These are phyloP conservation scores for Calvadosia cruxmelitensis DNA, from an alignment of 30 jellyfish, hydroid and myxozoan genomes.

Conservation along the genomic window DNA sequence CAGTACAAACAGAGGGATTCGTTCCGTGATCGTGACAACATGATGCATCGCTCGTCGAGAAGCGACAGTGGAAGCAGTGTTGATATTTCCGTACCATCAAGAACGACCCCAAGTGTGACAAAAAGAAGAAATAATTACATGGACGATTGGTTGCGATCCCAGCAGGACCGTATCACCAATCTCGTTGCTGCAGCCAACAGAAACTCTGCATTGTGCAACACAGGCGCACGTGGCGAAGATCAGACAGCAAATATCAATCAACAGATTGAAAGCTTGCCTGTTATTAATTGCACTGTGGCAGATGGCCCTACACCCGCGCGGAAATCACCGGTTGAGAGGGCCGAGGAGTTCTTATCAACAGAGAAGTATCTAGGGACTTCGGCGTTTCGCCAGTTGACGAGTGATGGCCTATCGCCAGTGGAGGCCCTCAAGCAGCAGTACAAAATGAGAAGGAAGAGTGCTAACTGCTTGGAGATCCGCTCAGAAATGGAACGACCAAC, in stretches of 20 bases:
- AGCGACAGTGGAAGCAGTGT: not conserved
- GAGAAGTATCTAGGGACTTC: not conserved
- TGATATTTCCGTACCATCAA: not conserved
- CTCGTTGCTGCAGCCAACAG: constrained; percentile 67
- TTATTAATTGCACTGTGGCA: not conserved
- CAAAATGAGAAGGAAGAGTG: not conserved
- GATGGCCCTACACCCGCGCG: not conserved
- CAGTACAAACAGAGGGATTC: constrained; percentile 24
- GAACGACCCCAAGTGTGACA: constrained; percentile 22
- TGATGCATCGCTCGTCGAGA: not conserved
- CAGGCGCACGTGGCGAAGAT: not conserved
- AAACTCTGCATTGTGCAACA: constrained; percentile 33
- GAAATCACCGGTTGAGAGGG: not conserved
- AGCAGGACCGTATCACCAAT: constrained; percentile 48
- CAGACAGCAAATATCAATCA: not conserved
- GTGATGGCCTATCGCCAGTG: not conserved
- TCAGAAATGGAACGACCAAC: not conserved
- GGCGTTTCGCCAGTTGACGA: not conserved
- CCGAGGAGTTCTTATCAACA: not conserved
- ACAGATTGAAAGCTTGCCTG: not conserved
- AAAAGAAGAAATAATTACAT: constrained; percentile 42
- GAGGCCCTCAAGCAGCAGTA: not conserved
- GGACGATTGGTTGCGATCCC: constrained; percentile 67
- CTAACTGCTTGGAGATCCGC: not conserved
- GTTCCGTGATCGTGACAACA: not conserved